Evolutionary conservation across 2,113 vertebrate genomes (phyloP), one percentile per base, ranked within the genome.

Genomic region (Struthio camelus): DNA sequence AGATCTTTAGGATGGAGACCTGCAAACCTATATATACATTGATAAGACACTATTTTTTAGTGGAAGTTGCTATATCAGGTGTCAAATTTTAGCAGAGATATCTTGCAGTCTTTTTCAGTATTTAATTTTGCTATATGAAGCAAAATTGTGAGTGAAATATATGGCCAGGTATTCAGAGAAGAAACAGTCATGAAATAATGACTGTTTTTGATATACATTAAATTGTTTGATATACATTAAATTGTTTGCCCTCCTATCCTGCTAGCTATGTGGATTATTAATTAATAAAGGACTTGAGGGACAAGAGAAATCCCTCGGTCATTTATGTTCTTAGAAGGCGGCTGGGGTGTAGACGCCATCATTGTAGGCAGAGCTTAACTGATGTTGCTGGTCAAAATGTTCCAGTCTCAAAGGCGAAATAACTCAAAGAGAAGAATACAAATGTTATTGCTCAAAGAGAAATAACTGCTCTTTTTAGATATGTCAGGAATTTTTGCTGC

Each of bases 391-490:
- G 34, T 70, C 8, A 64, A 67, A 87, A 51, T 27, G 17, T 48
- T 90, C 14, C n/a, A 4, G 11, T 85, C 67, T 69, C 40, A 83
- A 93, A 80, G 42, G 22, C 53, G 88, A 61, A 94, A 73, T 62
- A 83, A 38, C 11, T 42, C 80, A 16, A 59, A 30, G 54, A 87
- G 38, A 56, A 54, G 1, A 69, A 61, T 71, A 28, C 12, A 4
- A 61, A 32, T 8, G 58, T 6, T 50, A n/a, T 36, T 46, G 3
- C 34, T 77, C 34, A 48, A 65, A 76, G 51, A 32, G 4, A 66
- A 83, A 58, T 30, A 66, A 19, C 14, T 80, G 13, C 19, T 56
- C 4, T 46, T 56, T n/a, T 67, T 54, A 50, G 18, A 40, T 65
- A 14, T 6, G 8, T 36, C 71, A 56, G 7, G 15, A 70, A 46